Percentiles rank a stretch among this genome's conserved stretches.
Evolutionary conservation across 2,888 invertebrate genomes (phyloP).

Genomic region (Parapristionchus giblindavisi): DNA sequence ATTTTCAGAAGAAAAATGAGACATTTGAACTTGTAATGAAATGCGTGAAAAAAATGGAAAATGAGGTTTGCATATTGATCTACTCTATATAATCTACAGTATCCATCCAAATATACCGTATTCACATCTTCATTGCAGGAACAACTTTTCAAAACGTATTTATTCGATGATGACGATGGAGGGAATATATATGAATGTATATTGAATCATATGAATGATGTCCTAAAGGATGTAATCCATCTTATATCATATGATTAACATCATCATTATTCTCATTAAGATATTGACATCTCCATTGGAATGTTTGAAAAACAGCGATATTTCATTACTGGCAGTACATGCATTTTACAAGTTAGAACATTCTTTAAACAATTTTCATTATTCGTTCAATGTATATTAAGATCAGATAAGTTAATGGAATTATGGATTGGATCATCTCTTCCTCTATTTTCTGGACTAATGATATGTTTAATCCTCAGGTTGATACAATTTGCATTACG

Average conservation of each 20-base stretch:
- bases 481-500: no score
- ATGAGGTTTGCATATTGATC: constrained; percentile 8
- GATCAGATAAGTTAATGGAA: no score
- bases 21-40: constrained; percentile 8
- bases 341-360: constrained; percentile 7
- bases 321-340: constrained; percentile 13
- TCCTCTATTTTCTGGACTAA: no score
- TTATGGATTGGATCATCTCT: no score
- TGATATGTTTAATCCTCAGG: no score
- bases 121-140: no score
- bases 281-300: constrained; percentile 1
- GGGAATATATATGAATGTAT: constrained; percentile 2
- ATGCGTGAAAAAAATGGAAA: constrained; percentile 22
- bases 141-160: constrained; percentile 24
- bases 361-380: background rate
- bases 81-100: background rate
- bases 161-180: constrained; percentile 18
- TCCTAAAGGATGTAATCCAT: background rate
- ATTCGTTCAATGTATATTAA: no score
- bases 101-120: no score
- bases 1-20: background rate
- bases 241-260: background rate
- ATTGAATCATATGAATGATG: constrained; percentile 19
- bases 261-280: background rate
- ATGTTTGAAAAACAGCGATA: constrained; percentile 7